Base-by-base conservation (phyloP, 30 jellyfish, hydroid and myxozoan species). In the Pelagia noctiluca region DNA sequence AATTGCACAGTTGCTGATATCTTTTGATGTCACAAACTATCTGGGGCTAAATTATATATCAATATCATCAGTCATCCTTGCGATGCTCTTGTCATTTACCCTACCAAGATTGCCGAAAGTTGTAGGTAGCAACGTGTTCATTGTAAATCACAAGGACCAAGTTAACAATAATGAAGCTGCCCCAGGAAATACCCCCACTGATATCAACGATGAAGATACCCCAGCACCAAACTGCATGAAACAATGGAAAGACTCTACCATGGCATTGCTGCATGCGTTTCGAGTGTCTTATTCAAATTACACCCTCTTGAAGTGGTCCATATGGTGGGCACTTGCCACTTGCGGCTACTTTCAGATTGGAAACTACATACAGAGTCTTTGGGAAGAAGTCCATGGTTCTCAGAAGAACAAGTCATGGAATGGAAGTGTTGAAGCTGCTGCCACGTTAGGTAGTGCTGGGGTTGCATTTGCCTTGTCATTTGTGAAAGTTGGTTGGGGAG, bases 321-420 rank as follows among this genome's bases (percentile, higher is more conserved):
- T 86, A 0, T 92, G 95, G 95, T 92, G 98, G 98, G 98, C 98
- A 19, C 80, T 92, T 57, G 95, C 98, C 19, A 82, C 78, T 71
- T 92, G 98, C 54, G 98, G 98, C 35, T 80, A 93, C 63, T 62
- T 87, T 68, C 98, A 92, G 60, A 96, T 92, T 53, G 96, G 93
- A 35, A 82, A 85, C 53, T 92, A 86, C 63, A 86, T 92, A 48
- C 94, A 86, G 92, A 92, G 82, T 71, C 89, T 92, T 1, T 92
- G 98, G 98, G 82, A 72, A 30, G 92, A 79, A 35, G 75, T 86
- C 46, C 83, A 68, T 36, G 91, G 95, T 13, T 73, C 80, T 11
- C 75, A 64, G 13, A 66, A 76, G 47, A 76, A 63, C 42, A 65
- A 67, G 22, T 68, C 89, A 29, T 80, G 69, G 37, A 92, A 92